phyloP scores from a whole-genome alignment of 2,888 invertebrate genomes.

The Amaurobius ferox region DNA sequence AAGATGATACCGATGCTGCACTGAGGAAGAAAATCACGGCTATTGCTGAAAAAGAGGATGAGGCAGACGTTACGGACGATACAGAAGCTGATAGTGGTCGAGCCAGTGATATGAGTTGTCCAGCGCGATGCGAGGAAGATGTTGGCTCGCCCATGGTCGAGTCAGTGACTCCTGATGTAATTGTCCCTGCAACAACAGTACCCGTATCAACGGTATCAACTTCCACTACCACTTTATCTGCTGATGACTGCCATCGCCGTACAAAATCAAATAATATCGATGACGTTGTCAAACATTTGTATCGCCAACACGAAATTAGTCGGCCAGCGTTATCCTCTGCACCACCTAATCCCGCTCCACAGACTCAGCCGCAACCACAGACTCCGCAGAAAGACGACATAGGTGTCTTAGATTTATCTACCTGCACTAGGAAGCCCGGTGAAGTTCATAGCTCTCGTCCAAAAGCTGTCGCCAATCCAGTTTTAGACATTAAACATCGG shows the following conservation, averaged over 20 bases:
- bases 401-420: slow-evolving; percentile 66
- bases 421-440: slow-evolving; percentile 19
- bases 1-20: slow-evolving; percentile 42
- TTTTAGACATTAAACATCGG: slow-evolving; percentile 62
- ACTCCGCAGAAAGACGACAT: slow-evolving; percentile 38
- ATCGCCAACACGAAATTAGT: slow-evolving; percentile 28
- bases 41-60: slow-evolving; percentile 58
- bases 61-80: slow-evolving; percentile 53
- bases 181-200: not conserved
- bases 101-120: slow-evolving; percentile 68
- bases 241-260: not conserved
- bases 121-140: slow-evolving; percentile 65
- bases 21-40: slow-evolving; percentile 51
- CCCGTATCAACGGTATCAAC: not conserved
- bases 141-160: slow-evolving; percentile 50
- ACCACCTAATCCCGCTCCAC: not conserved
- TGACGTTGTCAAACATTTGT: slow-evolving; percentile 47
- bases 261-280: slow-evolving; percentile 49
- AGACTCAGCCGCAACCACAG: not conserved
- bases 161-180: not conserved
- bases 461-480: slow-evolving; percentile 68
- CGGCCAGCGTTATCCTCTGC: not conserved
- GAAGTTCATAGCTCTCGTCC: slow-evolving; percentile 21
- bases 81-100: slow-evolving; percentile 67
- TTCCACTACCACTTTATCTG: not conserved